Evolutionary conservation across 1,140 invertebrate genomes (phyloP), one percentile per base, ranked within the genome.

Genomic region (Pseudomyrmex cubaensis): DNA sequence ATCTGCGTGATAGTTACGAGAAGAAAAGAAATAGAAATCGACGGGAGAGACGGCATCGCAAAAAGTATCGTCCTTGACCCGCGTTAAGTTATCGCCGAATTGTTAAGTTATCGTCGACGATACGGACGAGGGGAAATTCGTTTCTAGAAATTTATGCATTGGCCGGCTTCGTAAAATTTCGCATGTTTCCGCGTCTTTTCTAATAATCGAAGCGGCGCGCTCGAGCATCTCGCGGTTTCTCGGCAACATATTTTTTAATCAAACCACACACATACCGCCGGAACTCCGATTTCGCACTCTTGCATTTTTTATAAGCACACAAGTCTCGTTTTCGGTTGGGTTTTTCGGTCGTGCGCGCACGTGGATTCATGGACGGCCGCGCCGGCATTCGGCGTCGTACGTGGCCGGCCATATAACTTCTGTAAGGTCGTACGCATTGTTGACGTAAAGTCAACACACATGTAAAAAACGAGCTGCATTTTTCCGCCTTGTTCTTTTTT

Each of bases 281-380:
- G 50, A 80, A 72, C 20, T 54, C 12, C 76, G 44, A 80, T 50
- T 57, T 20, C n/a, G 46, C 44, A n/a, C n/a, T 48, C 12, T 17
- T 80, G 44, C 54, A 80, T 59, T 50, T 80, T 80, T 80, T 35
- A 80, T 61, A 5, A 12, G 20, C 22, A 80, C 22, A 59, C 46
- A 70, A 22, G 22, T 48, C n/a, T 17, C 64, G 74, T 44, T 77
- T n/a, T 7, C 35, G 35, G 44, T n/a, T n/a, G 44, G 5, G 10
- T 54, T 22, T 56, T 4, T 35, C 5, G 35, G 17, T 7, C 13
- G n/a, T 69, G 63, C 35, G n/a, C n/a, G n/a, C 25, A 10, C n/a
- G 20, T 35, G 35, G 35, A 44, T 54, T 52, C n/a, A 48, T 20
- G 35, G 15, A 56, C 56, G 35, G 35, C 35, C 35, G 52, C 54